These are phyloP conservation scores for Poeciliopsis presidionis DNA, from an alignment of 2,797 vertebrate genomes.

Conservation along the genomic window DNA sequence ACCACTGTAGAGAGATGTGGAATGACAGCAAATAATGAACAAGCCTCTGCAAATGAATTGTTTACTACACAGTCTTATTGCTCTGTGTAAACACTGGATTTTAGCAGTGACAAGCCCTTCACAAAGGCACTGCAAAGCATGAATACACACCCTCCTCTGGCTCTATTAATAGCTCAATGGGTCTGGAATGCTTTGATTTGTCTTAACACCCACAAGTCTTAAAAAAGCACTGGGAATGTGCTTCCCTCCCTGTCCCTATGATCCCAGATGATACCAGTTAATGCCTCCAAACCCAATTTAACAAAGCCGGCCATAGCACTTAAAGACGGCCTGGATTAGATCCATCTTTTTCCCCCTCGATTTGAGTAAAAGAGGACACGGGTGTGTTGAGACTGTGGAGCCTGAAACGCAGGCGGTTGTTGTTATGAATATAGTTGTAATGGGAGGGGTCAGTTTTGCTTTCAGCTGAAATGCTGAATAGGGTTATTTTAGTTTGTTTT, in stretches of 20 bases:
- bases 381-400: constrained; percentile 33
- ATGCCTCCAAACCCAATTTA: constrained; percentile 35
- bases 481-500: constrained; percentile 51
- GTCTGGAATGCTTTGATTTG: constrained; percentile 73
- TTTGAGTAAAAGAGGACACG: constrained; percentile 1
- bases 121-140: constrained; percentile 59
- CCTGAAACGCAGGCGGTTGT: constrained; percentile 16
- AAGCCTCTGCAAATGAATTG: constrained; percentile 27
- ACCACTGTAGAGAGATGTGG: constrained; percentile 22
- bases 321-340: constrained; percentile 23
- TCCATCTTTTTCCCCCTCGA: background rate
- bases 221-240: constrained; percentile 54
- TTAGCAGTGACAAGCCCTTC: constrained; percentile 54
- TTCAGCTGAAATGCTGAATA: constrained; percentile 39
- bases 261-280: constrained; percentile 54
- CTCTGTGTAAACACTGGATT: constrained; percentile 66
- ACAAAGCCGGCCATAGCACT: constrained; percentile 26
- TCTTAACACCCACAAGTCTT: constrained; percentile 57
- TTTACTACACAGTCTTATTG: constrained; percentile 57
- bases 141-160: constrained; percentile 69
- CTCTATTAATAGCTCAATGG: constrained; percentile 74
- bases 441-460: constrained; percentile 46
- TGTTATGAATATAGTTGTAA: constrained; percentile 37
- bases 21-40: constrained; percentile 21
- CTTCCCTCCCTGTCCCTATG: constrained; percentile 47